phyloP scores from a whole-genome alignment of 2,113 vertebrate species.

The Osmerus eperlanus region DNA sequence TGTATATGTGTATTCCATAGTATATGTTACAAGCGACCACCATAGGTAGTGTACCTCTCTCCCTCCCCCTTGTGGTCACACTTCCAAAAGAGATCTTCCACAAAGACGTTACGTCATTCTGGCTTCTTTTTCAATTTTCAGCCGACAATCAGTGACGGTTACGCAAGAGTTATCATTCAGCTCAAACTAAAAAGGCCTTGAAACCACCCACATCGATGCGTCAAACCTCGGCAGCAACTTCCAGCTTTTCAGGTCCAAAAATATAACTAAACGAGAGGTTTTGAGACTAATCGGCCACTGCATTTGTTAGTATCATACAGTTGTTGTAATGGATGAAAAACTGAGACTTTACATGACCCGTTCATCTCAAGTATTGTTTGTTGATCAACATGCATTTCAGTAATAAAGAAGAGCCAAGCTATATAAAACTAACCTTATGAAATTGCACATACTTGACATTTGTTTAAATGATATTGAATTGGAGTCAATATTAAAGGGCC shows the following conservation, averaged over 20 bases:
- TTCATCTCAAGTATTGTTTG: no score
- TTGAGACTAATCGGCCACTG: conserved; percentile 29
- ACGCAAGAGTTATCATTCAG: conserved; percentile 42
- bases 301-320: no score
- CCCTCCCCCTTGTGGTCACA: conserved; percentile 60
- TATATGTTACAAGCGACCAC: neutral
- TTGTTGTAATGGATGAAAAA: no score
- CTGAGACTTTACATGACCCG: no score
- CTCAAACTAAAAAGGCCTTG: conserved; percentile 33
- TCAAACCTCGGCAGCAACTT: conserved; percentile 6
- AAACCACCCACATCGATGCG: conserved; percentile 44
- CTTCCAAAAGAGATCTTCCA: conserved; percentile 34
- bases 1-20: neutral
- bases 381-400: no score
- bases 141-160: conserved; percentile 43
- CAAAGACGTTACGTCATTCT: conserved; percentile 67
- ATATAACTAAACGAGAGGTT: conserved; percentile 40
- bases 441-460: no score
- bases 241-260: neutral
- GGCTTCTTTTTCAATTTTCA: conserved; percentile 22
- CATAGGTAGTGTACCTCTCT: conserved; percentile 9
- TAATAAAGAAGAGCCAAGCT: no score
- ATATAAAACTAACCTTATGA: no score
- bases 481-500: neutral
- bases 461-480: no score